phyloP scores from a whole-genome alignment of 2,113 vertebrate genomes.

The Mustela lutreola region DNA sequence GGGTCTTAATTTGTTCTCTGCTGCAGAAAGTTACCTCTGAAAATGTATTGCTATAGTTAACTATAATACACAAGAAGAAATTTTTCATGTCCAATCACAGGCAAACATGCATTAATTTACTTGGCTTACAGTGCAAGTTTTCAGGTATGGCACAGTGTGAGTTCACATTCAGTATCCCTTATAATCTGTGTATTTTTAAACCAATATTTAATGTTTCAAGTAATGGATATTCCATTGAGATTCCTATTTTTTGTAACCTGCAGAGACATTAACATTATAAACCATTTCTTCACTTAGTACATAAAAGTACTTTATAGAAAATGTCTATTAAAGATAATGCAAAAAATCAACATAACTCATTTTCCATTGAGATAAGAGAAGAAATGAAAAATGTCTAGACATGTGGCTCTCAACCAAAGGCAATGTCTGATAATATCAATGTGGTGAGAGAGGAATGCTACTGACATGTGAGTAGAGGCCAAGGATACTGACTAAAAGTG shows the following conservation, averaged over 20 bases:
- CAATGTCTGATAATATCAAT: not conserved
- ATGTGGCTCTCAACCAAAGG: not conserved
- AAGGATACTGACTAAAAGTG: not conserved
- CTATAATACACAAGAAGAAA: not conserved
- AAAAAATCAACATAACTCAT: not conserved
- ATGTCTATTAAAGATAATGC: not conserved
- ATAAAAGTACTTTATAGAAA: not conserved
- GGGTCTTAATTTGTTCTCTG: not conserved
- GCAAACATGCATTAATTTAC: not conserved
- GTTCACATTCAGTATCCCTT: not conserved
- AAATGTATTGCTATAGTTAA: not conserved
- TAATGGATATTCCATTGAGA: not conserved
- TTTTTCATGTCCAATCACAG: not conserved
- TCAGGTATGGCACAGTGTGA: not conserved
- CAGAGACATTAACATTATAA: not conserved
- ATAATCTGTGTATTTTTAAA: not conserved
- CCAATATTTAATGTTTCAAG: not conserved
- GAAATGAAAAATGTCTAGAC: not conserved
- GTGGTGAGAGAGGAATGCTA: no score
- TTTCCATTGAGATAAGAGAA: constrained; percentile 18
- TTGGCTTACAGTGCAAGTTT: not conserved
- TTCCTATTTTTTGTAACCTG: not conserved
- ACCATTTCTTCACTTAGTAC: not conserved
- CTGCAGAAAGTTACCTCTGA: not conserved
- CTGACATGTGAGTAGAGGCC: not conserved